Base-by-base conservation (phyloP, 1,140 invertebrate genomes). In the Lasaia peninsularis region DNA sequence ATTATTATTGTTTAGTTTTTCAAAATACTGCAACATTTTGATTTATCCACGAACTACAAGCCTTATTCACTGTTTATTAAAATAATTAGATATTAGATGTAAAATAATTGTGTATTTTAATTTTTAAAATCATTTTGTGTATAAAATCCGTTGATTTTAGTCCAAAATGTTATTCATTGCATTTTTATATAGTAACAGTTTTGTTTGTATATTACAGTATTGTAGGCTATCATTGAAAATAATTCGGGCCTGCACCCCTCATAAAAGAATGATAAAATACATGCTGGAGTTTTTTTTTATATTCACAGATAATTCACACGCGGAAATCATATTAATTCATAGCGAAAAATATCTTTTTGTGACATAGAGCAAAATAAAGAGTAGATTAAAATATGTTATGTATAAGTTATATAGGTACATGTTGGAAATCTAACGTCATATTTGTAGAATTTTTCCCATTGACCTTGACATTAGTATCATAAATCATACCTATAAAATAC, bases 101-200 rank as follows among this genome's bases (percentile, higher is more conserved):
- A 44, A 44, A 44, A 32, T 34, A 32, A 50, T 20, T 52, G 16
- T 52, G 51, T 52, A 52, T 63, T 60, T 73, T 68, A 58, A 52
- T 68, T 67, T 71, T 61, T 66, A 56, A 71, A 65, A 62, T 62
- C 16, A 54, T 55, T 55, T 55, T 55, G 35, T 55, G 52, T 24
- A 55, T 55, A 55, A 44, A 44, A 44, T 14, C 37, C 8, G 37
- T 37, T 54, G 33, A 54, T 28, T 40, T 55, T 55, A 40, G 34
- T 21, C 52, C 52, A 24, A 55, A 44, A 37, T 55, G 37, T 54
- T 54, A 54, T 18, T 52, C 11, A 54, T 55, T 55, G 52, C 52
- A 55, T 55, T 55, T 52, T 55, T 55, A 20, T 55, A 55, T 28
- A 20, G 34, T 55, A 28, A 44, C 16, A 35, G 31, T 55, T 40